Base-by-base conservation (phyloP, 2,113 vertebrate genomes). In the Tragelaphus strepsiceros region DNA sequence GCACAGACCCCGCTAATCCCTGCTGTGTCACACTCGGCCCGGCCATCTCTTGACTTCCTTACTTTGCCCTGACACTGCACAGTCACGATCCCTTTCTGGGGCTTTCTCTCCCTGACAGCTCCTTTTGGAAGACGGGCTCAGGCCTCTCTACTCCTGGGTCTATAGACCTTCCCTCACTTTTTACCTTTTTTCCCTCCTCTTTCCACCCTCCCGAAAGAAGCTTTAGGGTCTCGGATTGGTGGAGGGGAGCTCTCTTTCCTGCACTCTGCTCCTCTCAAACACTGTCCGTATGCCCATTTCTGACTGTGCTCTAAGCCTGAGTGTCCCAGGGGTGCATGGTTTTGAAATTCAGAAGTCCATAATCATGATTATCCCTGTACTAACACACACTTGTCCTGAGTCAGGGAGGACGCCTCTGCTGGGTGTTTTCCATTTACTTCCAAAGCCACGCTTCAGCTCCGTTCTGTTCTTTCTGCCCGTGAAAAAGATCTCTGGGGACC, bases 191-290 rank as follows among this genome's bases (percentile, higher is more conserved):
- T 22, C 51, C 94, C 51, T 92, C n/a, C 26, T 62, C 17, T 62
- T 80, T 61, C 6, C 7, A 14, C 2, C 56, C 16, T 62, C 13
- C 0, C 0, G 30, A 46, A 30, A 39, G n/a, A 53, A 90, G 14
- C 6, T 56, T 39, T 59, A 28, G 64, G 10, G 11, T 58, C 26
- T 56, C 9, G 1, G 9, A 24, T 17, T 61, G 26, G 24, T 21
- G 0, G 21, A 88, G 28, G 6, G 21, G 22, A 82, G 46, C 78
- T 91, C 26, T 74, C 7, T 26, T 94, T 95, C 43, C 56, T 77
- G 15, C 39, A 19, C 19, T 91, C 7, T 58, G 12, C 13, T 90
- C 74, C 35, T 81, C 82, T 56, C 51, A 53, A 58, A 81, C 21
- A 54, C 30, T 89, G n/a, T 92, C 54, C 49, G 3, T 86, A 3